Evolutionary conservation across 2,888 invertebrate genomes (phyloP).

Genomic region (Metacarcinus magister): DNA sequence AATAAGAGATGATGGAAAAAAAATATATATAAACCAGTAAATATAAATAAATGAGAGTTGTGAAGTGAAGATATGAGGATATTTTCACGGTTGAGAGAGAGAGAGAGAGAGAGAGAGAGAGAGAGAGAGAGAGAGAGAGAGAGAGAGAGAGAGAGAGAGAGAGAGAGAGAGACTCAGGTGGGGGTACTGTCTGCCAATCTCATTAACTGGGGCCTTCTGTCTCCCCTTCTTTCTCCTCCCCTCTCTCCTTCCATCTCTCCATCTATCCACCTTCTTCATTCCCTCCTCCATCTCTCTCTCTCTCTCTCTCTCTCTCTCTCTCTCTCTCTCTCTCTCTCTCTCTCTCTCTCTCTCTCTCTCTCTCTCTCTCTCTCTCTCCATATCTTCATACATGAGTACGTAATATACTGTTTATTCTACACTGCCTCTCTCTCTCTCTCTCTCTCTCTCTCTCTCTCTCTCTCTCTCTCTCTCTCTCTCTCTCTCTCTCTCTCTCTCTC

Average conservation of each 20-base stretch:
- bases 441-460: constrained; percentile 10
- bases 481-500: constrained; percentile 26
- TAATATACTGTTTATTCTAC: no score
- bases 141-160: constrained; percentile 58
- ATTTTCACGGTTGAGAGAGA: background rate
- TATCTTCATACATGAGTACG: background rate
- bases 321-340: background rate
- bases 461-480: constrained; percentile 7
- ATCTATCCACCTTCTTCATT: background rate
- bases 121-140: constrained; percentile 62
- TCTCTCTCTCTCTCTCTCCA: background rate
- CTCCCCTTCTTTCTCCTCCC: background rate
- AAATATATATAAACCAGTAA: background rate
- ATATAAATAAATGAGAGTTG: background rate
- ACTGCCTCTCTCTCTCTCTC: background rate
- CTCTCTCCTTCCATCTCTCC: background rate
- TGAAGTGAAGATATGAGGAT: background rate
- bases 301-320: background rate
- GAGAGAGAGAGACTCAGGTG: constrained; percentile 52
- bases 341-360: background rate
- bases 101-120: constrained; percentile 61
- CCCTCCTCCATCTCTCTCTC: background rate
- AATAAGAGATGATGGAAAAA: background rate
- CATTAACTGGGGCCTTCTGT: constrained; percentile 46
- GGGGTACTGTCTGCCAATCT: constrained; percentile 65